Conservation (phyloP, 2,888 invertebrate species). For the Epinotia nisella region DNA sequence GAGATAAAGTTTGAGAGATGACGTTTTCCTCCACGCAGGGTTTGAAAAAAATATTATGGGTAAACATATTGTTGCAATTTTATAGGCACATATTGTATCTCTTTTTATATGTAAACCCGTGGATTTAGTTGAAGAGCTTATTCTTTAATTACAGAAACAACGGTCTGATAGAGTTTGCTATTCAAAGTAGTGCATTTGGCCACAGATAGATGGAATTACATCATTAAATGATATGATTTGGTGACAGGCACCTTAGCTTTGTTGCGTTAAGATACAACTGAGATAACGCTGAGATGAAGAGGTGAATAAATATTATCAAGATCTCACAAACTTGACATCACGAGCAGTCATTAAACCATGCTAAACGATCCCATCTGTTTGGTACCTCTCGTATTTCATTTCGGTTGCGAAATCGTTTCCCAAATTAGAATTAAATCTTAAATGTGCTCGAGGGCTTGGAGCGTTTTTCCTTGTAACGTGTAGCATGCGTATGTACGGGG, state of each 20-base stretch:
- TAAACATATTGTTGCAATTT: too few relatives aligned
- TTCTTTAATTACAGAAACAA: too few relatives aligned
- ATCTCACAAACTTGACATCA: neutral
- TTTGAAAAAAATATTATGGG: neutral
- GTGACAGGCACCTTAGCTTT: too few relatives aligned
- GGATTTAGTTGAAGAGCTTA: too few relatives aligned
- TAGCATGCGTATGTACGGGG: neutral
- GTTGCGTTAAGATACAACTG: too few relatives aligned
- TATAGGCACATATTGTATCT: too few relatives aligned
- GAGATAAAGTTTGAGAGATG: constrained; percentile 11
- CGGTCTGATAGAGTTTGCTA: too few relatives aligned
- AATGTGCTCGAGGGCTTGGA: constrained; percentile 1
- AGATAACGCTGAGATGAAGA: too few relatives aligned
- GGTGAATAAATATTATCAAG: neutral
- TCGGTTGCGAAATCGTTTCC: constrained; percentile 1
- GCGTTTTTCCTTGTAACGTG: constrained; percentile 12
- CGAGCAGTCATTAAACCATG: neutral
- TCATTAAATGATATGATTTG: too few relatives aligned
- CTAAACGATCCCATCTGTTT: neutral
- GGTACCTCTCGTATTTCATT: constrained; percentile 1
- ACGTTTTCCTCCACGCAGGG: neutral
- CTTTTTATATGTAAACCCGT: too few relatives aligned
- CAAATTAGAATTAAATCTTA: constrained; percentile 10
- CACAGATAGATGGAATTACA: too few relatives aligned
- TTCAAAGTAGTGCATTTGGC: too few relatives aligned